phyloP scores from a whole-genome alignment of 2,797 vertebrate species.

The Arctocebus calabarensis region DNA sequence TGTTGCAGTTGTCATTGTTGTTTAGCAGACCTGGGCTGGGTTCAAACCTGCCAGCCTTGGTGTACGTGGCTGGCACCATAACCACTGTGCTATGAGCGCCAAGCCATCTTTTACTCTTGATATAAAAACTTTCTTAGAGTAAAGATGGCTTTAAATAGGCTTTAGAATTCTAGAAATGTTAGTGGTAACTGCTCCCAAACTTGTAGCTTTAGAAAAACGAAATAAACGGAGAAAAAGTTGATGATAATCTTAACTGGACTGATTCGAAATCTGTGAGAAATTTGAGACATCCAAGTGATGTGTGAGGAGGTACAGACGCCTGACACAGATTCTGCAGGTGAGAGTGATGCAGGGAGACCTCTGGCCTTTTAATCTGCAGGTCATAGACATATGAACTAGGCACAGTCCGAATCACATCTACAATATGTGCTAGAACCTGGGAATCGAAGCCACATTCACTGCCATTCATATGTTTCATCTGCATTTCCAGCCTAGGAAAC shows the following conservation, averaged over 20 bases:
- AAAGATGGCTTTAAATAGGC: background rate
- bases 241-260: background rate
- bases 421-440: background rate
- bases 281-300: background rate
- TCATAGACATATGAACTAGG: background rate
- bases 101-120: background rate
- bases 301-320: too few species aligned
- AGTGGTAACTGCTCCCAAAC: background rate
- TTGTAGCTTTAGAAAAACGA: background rate
- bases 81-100: too few species aligned
- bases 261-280: background rate
- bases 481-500: background rate
- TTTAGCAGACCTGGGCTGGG: too few species aligned
- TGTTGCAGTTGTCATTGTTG: too few species aligned
- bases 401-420: background rate
- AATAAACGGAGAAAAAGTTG: background rate
- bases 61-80: too few species aligned
- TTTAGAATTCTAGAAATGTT: background rate
- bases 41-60: too few species aligned
- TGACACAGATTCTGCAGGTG: fast-evolving
- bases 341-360: fast-evolving
- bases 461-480: background rate
- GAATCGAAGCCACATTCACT: background rate
- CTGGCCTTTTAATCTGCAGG: background rate
- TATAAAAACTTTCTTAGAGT: background rate